phyloP scores from a whole-genome alignment of 1,140 invertebrate genomes.

The Aphelinus atriplicis region DNA sequence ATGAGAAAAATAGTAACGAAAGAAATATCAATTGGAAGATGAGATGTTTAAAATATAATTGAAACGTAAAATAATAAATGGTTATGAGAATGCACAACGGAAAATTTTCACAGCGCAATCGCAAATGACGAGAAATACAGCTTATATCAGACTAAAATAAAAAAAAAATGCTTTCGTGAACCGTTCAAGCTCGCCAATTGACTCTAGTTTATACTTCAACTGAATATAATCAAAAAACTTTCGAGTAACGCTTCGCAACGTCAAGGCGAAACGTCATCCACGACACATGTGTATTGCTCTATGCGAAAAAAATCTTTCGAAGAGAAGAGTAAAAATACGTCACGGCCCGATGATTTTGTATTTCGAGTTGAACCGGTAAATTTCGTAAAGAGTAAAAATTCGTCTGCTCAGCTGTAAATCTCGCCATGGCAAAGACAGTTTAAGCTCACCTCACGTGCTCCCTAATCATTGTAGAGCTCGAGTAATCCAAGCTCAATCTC shows the following conservation, averaged over 20 bases:
- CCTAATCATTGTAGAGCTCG: constrained; percentile 57
- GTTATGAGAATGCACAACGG: constrained; percentile 2
- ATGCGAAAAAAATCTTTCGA: no score
- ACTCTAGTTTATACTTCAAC: no score
- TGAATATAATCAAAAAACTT: no score
- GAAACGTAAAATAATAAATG: background rate
- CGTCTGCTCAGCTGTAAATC: background rate
- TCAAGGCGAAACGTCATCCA: no score
- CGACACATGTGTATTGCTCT: no score
- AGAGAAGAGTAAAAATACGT: no score
- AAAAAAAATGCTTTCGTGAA: no score
- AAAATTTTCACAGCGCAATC: background rate
- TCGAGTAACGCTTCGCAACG: no score
- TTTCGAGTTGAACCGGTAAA: no score
- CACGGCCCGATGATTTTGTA: no score
- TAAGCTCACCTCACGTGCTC: constrained; percentile 64
- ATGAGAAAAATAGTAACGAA: background rate
- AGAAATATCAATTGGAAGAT: background rate
- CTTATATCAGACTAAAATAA: background rate
- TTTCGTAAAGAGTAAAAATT: no score
- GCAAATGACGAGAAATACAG: constrained; percentile 24
- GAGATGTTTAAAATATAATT: background rate
- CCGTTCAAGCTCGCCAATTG: no score
- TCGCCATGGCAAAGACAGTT: constrained; percentile 59
- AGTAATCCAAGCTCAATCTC: constrained; percentile 57